Evolutionary conservation across 2,888 invertebrate species (phyloP), one percentile per base, ranked within the genome.

Genomic region (Cordilura impudica): DNA sequence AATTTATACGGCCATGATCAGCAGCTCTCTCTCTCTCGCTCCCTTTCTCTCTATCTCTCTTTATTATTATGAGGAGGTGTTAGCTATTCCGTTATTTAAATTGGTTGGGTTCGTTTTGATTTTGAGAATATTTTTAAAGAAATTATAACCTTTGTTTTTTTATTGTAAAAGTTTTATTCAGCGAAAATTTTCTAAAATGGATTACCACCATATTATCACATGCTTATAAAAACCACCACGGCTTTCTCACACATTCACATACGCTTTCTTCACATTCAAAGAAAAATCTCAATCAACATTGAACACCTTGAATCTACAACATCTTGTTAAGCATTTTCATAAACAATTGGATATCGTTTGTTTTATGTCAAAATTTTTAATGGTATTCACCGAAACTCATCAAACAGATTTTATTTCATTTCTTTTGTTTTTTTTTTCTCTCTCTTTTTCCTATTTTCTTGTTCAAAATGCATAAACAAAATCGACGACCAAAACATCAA

Each of bases 381-480:
- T 72, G 71, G 71, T 66, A 66, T 14, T 43, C 29, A 54, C 43
- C 43, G 4, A 43, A 14, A n/a, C 26, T 77, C 79, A 79, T 79
- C 56, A 63, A 56, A 26, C 63, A 69, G 70, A 78, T 60, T 79
- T 72, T 81, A 49, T 78, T 77, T 58, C 77, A 61, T 82, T 81
- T 70, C 65, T 61, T 82, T 76, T 82, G 71, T 83, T 81, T 84
- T 82, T 83, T 58, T 74, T 77, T n/a, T n/a, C n/a, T 79, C 61
- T 82, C 63, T 81, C 72, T 81, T 72, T 72, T 76, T 69, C 60
- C 74, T 54, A 51, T 53, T 70, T 70, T 65, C 53, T 69, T 58
- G 54, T 83, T 35, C 66, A 56, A 67, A 31, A 69, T 58, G 58
- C 77, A 72, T 43, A n/a, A n/a, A n/a, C n/a, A 43, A 23, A 58